phyloP scores from a whole-genome alignment of 2,113 vertebrate species.

The Paraplagusia blochii region DNA sequence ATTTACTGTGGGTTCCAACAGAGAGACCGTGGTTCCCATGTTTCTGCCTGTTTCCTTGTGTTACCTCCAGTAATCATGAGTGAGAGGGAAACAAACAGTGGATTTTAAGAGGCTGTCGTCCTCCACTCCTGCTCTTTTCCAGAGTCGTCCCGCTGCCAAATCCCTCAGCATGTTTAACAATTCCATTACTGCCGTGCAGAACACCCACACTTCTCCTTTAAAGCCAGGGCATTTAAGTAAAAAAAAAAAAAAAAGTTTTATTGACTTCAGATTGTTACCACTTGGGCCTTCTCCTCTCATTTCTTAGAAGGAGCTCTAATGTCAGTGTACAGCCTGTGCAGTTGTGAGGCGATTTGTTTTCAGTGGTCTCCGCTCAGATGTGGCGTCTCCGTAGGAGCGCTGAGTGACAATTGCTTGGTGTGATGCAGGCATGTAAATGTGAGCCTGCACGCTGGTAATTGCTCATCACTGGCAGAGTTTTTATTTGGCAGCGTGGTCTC shows the following conservation, averaged over 20 bases:
- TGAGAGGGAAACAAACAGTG: conserved; percentile 27
- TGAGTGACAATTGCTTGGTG: conserved; percentile 21
- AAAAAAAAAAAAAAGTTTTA: conserved; percentile 63
- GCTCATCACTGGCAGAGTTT: conserved; percentile 36
- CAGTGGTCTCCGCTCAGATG: conserved; percentile 30
- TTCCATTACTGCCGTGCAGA: conserved; percentile 63
- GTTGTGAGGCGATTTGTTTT: conserved; percentile 5
- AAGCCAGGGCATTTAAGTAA: conserved; percentile 60
- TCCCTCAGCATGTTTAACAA: conserved; percentile 65
- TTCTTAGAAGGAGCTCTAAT: conserved; percentile 57
- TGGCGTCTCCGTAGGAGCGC: not conserved
- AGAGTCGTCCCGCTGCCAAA: conserved; percentile 53
- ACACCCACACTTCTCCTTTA: conserved; percentile 70
- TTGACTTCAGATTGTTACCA: conserved; percentile 80
- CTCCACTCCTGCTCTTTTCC: conserved; percentile 52
- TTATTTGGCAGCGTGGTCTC: conserved; percentile 40
- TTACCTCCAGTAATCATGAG: conserved; percentile 17
- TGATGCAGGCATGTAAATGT: conserved; percentile 12
- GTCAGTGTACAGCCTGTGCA: conserved; percentile 49
- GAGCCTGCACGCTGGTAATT: conserved; percentile 26
- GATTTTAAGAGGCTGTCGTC: conserved; percentile 68
- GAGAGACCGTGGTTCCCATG: not conserved
- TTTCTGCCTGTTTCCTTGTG: conserved; percentile 14
- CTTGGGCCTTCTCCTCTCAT: conserved; percentile 46
- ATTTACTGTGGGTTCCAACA: no score